Evolutionary conservation across 2,113 vertebrate genomes (phyloP).

Genomic region (Epinephelus moara): DNA sequence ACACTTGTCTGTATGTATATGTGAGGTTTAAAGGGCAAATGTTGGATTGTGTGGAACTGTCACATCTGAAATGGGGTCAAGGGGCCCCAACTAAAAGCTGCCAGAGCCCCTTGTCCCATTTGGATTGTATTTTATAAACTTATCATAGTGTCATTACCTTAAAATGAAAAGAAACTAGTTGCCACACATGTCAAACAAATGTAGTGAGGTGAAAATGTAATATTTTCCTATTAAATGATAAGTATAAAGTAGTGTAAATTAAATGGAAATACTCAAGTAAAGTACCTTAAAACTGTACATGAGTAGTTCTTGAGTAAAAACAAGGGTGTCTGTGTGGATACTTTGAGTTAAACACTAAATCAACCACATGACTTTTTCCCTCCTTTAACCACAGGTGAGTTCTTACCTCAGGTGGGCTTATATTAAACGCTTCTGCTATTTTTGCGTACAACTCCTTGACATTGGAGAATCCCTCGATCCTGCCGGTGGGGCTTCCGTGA

Average conservation of each 20-base stretch:
- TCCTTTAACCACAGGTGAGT: constrained; percentile 15
- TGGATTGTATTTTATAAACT: too few species aligned
- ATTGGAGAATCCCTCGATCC: constrained; percentile 91
- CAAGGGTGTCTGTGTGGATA: too few species aligned
- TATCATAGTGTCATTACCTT: background rate
- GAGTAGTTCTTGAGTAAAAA: background rate
- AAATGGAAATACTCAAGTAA: too few species aligned
- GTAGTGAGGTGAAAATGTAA: background rate
- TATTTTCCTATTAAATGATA: background rate
- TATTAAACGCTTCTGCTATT: constrained; percentile 88
- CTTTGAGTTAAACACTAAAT: constrained; percentile 9
- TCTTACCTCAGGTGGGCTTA: constrained; percentile 87
- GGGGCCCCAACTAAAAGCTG: too few species aligned
- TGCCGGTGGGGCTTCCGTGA: constrained; percentile 92
- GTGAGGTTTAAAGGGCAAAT: background rate
- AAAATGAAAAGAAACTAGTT: background rate
- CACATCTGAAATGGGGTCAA: background rate
- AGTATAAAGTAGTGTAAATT: too few species aligned
- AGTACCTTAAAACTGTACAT: background rate
- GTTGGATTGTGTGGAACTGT: background rate
- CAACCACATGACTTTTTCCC: background rate
- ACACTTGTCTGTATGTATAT: background rate
- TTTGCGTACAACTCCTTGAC: constrained; percentile 90
- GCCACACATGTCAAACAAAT: background rate
- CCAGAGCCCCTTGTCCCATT: background rate